Evolutionary conservation across 1,140 invertebrate genomes (phyloP).

Genomic region (Rhizoglyphus robini): DNA sequence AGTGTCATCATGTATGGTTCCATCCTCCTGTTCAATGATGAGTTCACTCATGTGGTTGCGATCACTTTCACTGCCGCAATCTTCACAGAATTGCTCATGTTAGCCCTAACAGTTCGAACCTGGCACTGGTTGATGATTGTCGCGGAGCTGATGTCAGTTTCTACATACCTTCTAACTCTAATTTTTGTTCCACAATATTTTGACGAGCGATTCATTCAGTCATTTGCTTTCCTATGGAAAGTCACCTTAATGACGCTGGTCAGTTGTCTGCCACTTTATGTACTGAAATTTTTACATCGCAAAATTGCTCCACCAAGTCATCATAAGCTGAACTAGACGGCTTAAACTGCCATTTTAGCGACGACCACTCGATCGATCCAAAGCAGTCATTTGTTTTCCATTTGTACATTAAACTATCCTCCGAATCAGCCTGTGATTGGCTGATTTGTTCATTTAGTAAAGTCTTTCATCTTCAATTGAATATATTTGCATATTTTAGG

Average conservation of each 20-base stretch:
- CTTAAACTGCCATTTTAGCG: not conserved
- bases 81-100: constrained; percentile 95
- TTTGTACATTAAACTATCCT: too few relatives aligned
- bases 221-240: constrained; percentile 89
- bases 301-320: constrained; percentile 87
- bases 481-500: too few relatives aligned
- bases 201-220: constrained; percentile 86
- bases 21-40: constrained; percentile 89
- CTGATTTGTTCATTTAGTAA: too few relatives aligned
- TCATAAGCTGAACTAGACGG: constrained; percentile 63
- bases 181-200: constrained; percentile 81
- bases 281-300: constrained; percentile 83
- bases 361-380: not conserved
- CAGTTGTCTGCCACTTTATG: constrained; percentile 88
- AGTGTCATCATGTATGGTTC: constrained; percentile 99
- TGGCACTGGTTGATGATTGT: constrained; percentile 74
- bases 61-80: constrained; percentile 98
- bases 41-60: constrained; percentile 97
- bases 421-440: too few relatives aligned
- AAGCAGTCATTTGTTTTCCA: too few relatives aligned
- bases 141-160: constrained; percentile 79
- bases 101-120: constrained; percentile 75
- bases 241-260: constrained; percentile 83
- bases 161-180: constrained; percentile 71
- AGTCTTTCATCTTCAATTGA: too few relatives aligned